These are phyloP conservation scores for Patagioenas fasciata DNA, from an alignment of 2,113 vertebrate genomes.

Conservation along the genomic window DNA sequence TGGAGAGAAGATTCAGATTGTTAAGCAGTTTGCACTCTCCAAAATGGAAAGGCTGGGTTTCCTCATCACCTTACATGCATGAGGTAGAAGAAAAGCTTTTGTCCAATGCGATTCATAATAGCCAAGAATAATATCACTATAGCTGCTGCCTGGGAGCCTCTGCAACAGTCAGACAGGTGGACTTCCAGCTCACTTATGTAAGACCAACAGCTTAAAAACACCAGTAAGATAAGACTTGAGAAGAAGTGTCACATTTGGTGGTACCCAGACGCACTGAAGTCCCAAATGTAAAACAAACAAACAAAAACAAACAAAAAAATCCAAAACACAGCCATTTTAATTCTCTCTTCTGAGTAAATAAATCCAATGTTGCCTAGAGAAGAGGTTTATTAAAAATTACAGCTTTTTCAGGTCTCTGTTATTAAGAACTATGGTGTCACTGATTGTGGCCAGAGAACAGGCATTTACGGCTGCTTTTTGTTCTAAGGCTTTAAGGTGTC, in stretches of 20 bases:
- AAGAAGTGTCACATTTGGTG: not conserved
- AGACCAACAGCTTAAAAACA: not conserved
- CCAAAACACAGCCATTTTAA: not conserved
- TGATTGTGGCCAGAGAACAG: not conserved
- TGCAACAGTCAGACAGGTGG: not conserved
- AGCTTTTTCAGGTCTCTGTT: not conserved
- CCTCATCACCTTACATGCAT: not conserved
- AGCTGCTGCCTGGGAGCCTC: not conserved
- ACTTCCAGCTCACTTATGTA: not conserved
- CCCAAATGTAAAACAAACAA: not conserved
- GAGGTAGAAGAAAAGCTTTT: not conserved
- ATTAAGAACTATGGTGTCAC: not conserved
- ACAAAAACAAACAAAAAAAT: not conserved
- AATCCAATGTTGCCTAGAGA: not conserved
- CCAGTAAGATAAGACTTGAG: fast-evolving
- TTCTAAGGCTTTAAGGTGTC: not conserved
- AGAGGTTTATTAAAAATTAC: not conserved
- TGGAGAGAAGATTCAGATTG: not conserved
- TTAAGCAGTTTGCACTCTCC: not conserved
- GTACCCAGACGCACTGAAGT: not conserved
- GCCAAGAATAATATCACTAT: not conserved
- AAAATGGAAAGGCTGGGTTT: not conserved
- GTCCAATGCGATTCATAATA: not conserved
- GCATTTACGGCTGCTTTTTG: not conserved
- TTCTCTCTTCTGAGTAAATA: not conserved